Evolutionary conservation across 2,888 invertebrate species (phyloP), one percentile per base, ranked within the genome.

Genomic region (Drosophila phalerata): DNA sequence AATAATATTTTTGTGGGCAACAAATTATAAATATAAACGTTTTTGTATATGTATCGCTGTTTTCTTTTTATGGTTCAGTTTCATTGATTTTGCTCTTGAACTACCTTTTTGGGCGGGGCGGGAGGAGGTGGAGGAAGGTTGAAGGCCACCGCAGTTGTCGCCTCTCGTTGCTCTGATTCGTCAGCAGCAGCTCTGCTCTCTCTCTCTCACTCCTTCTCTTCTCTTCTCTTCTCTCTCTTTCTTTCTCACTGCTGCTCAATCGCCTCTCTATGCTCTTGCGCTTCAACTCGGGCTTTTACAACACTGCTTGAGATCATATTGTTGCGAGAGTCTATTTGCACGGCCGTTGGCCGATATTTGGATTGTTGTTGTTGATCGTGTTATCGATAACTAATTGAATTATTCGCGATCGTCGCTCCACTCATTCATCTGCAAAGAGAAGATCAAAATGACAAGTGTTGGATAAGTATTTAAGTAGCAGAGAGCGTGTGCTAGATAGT

Each of bases 221-320:
- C 28, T 28, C 28, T 28, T 25, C 25, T 2, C 38, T 30, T 58
- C 30, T 40, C n/a, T 37, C 28, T 17, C 30, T 30, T 30, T 30
- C 30, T 22, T 22, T 47, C 6, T 19, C 17, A 3, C 30, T 3
- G 56, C 34, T 42, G 42, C 53, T 30, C 30, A 37, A 37, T 30
- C 15, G 37, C 22, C 58, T 58, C 53, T 66, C 45, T 53, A 45
- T 55, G 17, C 38, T 69, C 57, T 47, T 43, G 58, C n/a, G 45
- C 65, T 55, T 28, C 45, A 62, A 48, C 60, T 55, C 67, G 68
- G 61, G 53, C 53, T 64, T 64, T 72, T 65, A 67, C 72, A 73
- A 70, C 70, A 55, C 62, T 65, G 69, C 61, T 66, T 91, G 90
- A 90, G 90, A 90, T 90, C 90, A 91, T 87, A 81, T 79, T 69